Conservation (phyloP, 1,140 invertebrate genomes). For the Drosophila sturtevanti region DNA sequence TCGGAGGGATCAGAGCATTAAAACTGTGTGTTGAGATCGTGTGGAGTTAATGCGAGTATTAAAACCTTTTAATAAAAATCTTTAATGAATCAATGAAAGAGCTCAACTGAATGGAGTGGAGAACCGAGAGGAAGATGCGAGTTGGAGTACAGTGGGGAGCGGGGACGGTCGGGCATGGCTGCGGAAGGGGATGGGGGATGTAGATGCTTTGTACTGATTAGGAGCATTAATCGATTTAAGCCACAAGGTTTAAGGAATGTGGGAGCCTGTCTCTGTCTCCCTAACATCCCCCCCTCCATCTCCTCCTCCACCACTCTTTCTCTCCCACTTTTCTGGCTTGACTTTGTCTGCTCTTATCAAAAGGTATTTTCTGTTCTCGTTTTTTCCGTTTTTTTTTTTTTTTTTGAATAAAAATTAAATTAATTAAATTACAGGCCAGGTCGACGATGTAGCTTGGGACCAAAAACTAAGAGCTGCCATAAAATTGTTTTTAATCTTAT, state of each 20-base stretch:
- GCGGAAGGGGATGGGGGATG: slow-evolving; percentile 9
- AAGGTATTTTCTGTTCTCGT: slow-evolving; percentile 52
- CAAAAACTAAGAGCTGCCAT: slow-evolving; percentile 79
- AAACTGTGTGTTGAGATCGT: slow-evolving; percentile 66
- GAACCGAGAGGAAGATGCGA: slow-evolving; percentile 4
- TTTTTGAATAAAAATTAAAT: slow-evolving; percentile 82
- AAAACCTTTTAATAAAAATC: slow-evolving; percentile 82
- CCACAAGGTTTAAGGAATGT: slow-evolving; percentile 78
- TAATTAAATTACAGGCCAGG: slow-evolving; percentile 77
- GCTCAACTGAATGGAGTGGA: slow-evolving; percentile 25
- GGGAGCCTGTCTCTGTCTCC: slow-evolving; percentile 50
- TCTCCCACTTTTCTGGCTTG: neutral
- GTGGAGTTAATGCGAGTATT: slow-evolving; percentile 82
- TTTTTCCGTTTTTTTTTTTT: neutral
- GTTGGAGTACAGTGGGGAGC: neutral
- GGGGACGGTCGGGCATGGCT: neutral
- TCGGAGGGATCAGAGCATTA: slow-evolving; percentile 49
- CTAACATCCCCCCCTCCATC: neutral
- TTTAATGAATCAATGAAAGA: slow-evolving; percentile 79
- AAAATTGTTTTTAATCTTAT: slow-evolving; percentile 82
- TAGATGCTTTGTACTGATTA: slow-evolving; percentile 76
- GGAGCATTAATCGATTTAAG: slow-evolving; percentile 82
- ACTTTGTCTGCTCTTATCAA: slow-evolving; percentile 73
- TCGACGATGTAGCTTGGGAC: slow-evolving; percentile 27
- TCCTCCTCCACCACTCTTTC: neutral